Conservation (phyloP, 1,140 invertebrate species). For the Listronotus bonariensis region DNA sequence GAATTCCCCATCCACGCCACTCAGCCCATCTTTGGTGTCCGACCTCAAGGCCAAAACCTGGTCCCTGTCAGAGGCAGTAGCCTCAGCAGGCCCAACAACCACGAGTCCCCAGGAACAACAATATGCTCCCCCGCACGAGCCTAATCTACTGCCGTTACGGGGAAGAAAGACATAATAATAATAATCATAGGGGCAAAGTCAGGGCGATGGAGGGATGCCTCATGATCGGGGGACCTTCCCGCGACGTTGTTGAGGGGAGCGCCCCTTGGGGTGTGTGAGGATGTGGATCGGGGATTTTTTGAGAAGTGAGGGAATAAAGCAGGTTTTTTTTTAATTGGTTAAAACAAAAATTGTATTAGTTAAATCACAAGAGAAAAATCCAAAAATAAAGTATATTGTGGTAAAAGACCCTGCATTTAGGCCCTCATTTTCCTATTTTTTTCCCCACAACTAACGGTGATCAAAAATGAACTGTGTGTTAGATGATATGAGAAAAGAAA, state of each 20-base stretch:
- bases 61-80: slow-evolving; percentile 45
- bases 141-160: slow-evolving; percentile 9
- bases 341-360: no score
- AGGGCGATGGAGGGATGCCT: slow-evolving; percentile 1
- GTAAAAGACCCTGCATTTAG: no score
- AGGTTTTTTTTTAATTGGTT: no score
- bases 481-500: slow-evolving; percentile 19
- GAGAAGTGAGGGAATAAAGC: not conserved
- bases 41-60: slow-evolving; percentile 48
- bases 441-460: not conserved
- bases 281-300: not conserved
- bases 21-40: slow-evolving; percentile 35
- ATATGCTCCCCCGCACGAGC: slow-evolving; percentile 28
- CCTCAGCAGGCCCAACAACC: slow-evolving; percentile 31
- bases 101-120: slow-evolving; percentile 42
- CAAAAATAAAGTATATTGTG: no score
- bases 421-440: not conserved
- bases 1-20: slow-evolving; percentile 20
- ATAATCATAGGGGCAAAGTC: not conserved
- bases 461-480: slow-evolving; percentile 10
- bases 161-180: not conserved
- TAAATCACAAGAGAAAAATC: no score
- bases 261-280: slow-evolving; percentile 29
- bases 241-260: slow-evolving; percentile 13
- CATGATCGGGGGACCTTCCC: slow-evolving; percentile 32